Evolutionary conservation across 2,888 invertebrate genomes (phyloP), one percentile per base, ranked within the genome.

Genomic region (Chloroclystis v-ata): DNA sequence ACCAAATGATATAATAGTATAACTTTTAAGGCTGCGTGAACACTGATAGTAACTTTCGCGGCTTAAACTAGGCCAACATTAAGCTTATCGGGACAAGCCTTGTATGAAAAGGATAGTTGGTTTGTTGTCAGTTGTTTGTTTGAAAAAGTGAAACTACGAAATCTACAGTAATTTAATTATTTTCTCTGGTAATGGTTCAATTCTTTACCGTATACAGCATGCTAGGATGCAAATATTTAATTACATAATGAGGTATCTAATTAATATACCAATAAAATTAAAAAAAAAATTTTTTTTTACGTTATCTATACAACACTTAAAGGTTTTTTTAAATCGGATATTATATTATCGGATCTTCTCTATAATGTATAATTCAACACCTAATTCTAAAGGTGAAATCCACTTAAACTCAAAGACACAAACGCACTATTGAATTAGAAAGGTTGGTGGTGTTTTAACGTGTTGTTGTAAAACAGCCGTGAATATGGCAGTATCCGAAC

Each of bases 381-480:
- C n/a, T n/a, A n/a, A n/a, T n/a, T n/a, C 20, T 20, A 4, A 20
- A 20, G 20, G 20, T 20, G 20, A 2, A 5, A 20, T 20, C 20
- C 20, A 20, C 20, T 4, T 20, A 59, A 65, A 68, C 67, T 69
- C 65, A 65, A n/a, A 14, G 32, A 33, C 16, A 6, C 32, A 5
- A 14, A 33, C 14, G 1, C 10, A 14, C n/a, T 24, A 11, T 7
- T 20, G 20, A 35, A 69, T 69, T 68, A 61, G 57, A 59, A 49
- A 65, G 64, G 61, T 64, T 63, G 50, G 43, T 33, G 38, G 33
- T 39, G 49, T 43, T 46, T 49, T 54, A 49, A 52, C 49, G 46
- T 48, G 54, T 49, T 50, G 46, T 41, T 53, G 51, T 59, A 59
- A 54, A 56, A 37, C 47, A 20, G 39, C 43, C 43, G 48, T 47